Percentiles rank a stretch among this genome's conserved stretches.
Conservation (phyloP, 2,113 vertebrate genomes). For the Phodopus roborovskii region DNA sequence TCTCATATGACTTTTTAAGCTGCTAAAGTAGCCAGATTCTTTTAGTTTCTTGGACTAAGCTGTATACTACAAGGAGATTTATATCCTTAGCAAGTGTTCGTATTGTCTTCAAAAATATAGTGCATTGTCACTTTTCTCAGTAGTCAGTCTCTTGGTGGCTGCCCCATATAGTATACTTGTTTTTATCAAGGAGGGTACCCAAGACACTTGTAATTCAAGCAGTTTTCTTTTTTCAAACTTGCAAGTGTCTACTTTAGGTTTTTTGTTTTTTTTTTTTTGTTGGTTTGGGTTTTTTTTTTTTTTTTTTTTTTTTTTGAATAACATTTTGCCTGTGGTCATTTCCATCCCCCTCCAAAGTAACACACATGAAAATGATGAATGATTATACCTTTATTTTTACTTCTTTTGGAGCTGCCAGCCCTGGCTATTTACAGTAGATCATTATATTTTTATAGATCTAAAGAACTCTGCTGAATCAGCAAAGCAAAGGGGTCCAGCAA, state of each 20-base stretch:
- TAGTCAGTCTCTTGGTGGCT: slow-evolving; percentile 2
- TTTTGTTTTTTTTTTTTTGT: neutral
- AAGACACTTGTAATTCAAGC: slow-evolving; percentile 36
- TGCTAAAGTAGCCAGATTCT: neutral
- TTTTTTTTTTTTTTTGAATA: neutral
- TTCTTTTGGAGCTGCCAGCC: slow-evolving; percentile 75
- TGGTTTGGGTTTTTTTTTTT: too few species aligned
- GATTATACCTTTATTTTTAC: slow-evolving; percentile 82
- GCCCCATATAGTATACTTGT: neutral
- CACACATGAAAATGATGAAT: slow-evolving; percentile 77
- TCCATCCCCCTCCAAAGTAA: slow-evolving; percentile 58
- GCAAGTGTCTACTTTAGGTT: slow-evolving; percentile 38
- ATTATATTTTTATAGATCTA: slow-evolving; percentile 82
- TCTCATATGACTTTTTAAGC: slow-evolving; percentile 9
- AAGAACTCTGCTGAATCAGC: slow-evolving; percentile 79
- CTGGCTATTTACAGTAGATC: slow-evolving; percentile 78
- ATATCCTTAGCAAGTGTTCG: slow-evolving; percentile 19
- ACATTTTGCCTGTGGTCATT: slow-evolving; percentile 60
- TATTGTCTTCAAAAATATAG: slow-evolving; percentile 54
- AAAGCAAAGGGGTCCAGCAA: slow-evolving; percentile 68
- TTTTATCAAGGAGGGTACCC: slow-evolving; percentile 22
- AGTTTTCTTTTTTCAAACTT: slow-evolving; percentile 54
- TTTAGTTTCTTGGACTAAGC: slow-evolving; percentile 21
- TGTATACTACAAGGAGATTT: neutral
- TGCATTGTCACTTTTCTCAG: slow-evolving; percentile 30